phyloP scores from a whole-genome alignment of 2,113 vertebrate species.

The Hymenochirus boettgeri region DNA sequence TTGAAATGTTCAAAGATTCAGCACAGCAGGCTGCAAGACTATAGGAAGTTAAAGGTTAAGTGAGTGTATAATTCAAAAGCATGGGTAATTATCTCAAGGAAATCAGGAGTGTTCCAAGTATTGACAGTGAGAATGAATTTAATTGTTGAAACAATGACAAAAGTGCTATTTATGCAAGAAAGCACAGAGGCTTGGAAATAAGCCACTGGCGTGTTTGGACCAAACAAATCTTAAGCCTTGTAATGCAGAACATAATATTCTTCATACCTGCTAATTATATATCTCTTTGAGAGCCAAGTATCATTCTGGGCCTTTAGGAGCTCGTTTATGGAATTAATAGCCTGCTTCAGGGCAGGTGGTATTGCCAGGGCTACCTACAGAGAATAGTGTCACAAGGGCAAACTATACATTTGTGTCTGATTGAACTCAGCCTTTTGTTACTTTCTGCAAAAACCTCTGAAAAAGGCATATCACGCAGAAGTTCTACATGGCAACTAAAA shows the following conservation, averaged over 20 bases:
- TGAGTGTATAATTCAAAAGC: constrained; percentile 38
- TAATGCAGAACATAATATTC: constrained; percentile 24
- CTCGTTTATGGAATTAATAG: too few species aligned
- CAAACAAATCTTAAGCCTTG: constrained; percentile 21
- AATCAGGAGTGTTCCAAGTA: constrained; percentile 35
- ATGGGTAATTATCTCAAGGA: constrained; percentile 37
- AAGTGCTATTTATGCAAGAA: constrained; percentile 38
- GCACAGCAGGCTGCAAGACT: constrained; percentile 4
- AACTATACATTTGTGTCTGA: too few species aligned
- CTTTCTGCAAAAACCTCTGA: too few species aligned
- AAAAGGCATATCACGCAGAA: too few species aligned
- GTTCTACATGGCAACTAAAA: too few species aligned
- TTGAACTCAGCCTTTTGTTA: too few species aligned
- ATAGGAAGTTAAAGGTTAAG: constrained; percentile 18
- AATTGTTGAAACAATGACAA: constrained; percentile 36
- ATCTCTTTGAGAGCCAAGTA: too few species aligned
- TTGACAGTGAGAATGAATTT: constrained; percentile 36
- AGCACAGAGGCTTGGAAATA: constrained; percentile 21
- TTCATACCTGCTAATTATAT: constrained; percentile 8
- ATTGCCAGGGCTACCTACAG: too few species aligned
- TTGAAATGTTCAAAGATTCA: constrained; percentile 5
- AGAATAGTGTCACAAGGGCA: too few species aligned
- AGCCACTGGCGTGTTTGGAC: constrained; percentile 23
- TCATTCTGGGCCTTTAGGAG: too few species aligned
- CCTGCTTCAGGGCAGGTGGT: too few species aligned